Base-by-base conservation (phyloP, 2,888 invertebrate genomes). In the Campopleginae sp. region DNA sequence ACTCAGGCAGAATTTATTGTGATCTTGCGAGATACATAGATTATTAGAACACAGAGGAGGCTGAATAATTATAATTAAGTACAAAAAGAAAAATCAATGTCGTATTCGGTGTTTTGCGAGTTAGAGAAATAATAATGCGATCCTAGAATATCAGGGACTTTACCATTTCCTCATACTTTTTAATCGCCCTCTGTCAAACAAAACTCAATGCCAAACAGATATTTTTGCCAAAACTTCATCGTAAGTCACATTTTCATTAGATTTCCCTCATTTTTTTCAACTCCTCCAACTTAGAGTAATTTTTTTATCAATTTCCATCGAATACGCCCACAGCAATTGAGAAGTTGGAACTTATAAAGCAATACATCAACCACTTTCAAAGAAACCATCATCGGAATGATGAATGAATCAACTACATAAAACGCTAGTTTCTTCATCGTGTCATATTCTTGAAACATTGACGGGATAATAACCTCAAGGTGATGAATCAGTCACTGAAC, bases 41-140 rank as follows among this genome's bases (percentile, higher is more conserved):
- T 27, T 44, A 46, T 44, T 27, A 27, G 27, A 68, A 46, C 68
- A 23, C 17, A 3, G 17, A 68, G 23, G 44, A 38, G 23, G 38
- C 51, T 12, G 33, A 19, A 17, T 17, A 7, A 72, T 31, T 19
- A 6, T 51, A 72, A 68, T 68, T 23, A 7, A 38, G 38, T 38
- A 54, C 54, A 38, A 42, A 68, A 17, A 23, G 3, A 66, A 54
- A 58, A 80, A 68, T 46, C 44, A 80, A 58, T 58, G 31, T 80
- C 48, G 54, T 27, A 66, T 42, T 54, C 65, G 65, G 51, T 66
- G 65, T 74, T 65, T 63, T 19, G 27, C 65, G 65, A 72, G n/a
- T 5, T 38, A 27, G 54, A 51, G 38, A 65, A n/a, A 65, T n/a
- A 65, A 38, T 2, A 12, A 17, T 68, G 7, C 5, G 68, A 17